phyloP scores from a whole-genome alignment of 2,888 invertebrate genomes.

The Elegia similella region DNA sequence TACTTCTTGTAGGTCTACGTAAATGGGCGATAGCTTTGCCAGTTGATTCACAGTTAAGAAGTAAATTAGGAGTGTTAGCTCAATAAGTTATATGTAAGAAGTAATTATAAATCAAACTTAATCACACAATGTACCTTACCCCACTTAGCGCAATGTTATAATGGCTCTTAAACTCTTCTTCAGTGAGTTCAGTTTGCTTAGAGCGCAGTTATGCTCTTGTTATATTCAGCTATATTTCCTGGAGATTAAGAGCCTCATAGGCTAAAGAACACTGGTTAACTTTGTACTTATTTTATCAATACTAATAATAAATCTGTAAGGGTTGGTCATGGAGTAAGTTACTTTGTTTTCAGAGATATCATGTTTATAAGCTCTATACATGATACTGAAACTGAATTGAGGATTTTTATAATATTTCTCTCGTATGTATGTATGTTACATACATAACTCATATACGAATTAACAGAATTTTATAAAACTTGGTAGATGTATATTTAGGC shows the following conservation, averaged over 20 bases:
- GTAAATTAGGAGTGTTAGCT: slow-evolving; percentile 84
- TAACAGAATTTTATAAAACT: too few species aligned
- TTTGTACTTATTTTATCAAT: too few species aligned
- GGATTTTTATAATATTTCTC: too few species aligned
- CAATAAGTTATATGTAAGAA: slow-evolving; percentile 54
- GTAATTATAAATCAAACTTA: slow-evolving; percentile 11
- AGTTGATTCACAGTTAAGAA: slow-evolving; percentile 86
- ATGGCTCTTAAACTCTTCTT: slow-evolving; percentile 1
- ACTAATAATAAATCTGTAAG: too few species aligned
- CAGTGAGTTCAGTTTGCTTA: neutral
- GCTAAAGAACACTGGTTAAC: neutral
- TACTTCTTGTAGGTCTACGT: slow-evolving; percentile 90
- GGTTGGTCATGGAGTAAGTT: too few species aligned
- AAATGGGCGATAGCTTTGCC: slow-evolving; percentile 93
- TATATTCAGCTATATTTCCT: neutral
- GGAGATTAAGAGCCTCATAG: neutral
- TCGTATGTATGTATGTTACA: too few species aligned
- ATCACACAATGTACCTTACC: slow-evolving; percentile 29
- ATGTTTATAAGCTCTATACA: too few species aligned
- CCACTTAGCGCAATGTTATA: slow-evolving; percentile 12
- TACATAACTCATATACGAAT: too few species aligned
- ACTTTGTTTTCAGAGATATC: too few species aligned
- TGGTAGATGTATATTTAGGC: too few species aligned
- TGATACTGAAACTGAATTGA: too few species aligned
- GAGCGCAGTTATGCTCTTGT: neutral